phyloP scores from a whole-genome alignment of 2,797 vertebrate species.

The Myripristis murdjan region DNA sequence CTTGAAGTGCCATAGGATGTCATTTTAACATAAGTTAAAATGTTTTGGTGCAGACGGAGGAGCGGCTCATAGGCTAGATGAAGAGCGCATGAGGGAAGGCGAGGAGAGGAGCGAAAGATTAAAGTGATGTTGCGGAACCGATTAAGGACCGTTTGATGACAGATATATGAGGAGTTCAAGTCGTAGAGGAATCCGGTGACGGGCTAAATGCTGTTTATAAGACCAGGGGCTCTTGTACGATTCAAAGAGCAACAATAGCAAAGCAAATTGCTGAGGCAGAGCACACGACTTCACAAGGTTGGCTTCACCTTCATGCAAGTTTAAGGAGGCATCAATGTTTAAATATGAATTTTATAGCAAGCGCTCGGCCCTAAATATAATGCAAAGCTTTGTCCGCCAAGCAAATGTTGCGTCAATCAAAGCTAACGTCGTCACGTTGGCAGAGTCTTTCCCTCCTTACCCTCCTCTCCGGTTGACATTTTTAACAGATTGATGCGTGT shows the following conservation, averaged over 20 bases:
- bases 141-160: conserved; percentile 41
- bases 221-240: conserved; percentile 24
- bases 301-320: conserved; percentile 74
- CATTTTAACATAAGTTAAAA: conserved; percentile 23
- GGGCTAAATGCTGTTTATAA: conserved; percentile 20
- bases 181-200: conserved; percentile 46
- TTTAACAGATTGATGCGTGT: conserved; percentile 77
- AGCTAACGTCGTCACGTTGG: conserved; percentile 64
- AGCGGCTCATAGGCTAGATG: conserved; percentile 1
- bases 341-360: conserved; percentile 61
- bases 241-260: conserved; percentile 30
- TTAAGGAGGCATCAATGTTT: conserved; percentile 72
- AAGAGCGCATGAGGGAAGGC: conserved; percentile 19
- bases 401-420: conserved; percentile 63
- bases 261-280: conserved; percentile 48
- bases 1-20: conserved; percentile 45
- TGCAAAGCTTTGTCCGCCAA: conserved; percentile 68
- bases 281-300: conserved; percentile 57
- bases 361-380: conserved; percentile 61
- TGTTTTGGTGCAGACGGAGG: conserved; percentile 31
- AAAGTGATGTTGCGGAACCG: conserved; percentile 46
- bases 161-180: conserved; percentile 12
- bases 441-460: conserved; percentile 55
- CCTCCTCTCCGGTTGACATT: conserved; percentile 66
- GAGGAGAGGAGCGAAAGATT: conserved; percentile 36